Conservation (phyloP, 2,888 invertebrate species). For the Lasioglossum marginatum region DNA sequence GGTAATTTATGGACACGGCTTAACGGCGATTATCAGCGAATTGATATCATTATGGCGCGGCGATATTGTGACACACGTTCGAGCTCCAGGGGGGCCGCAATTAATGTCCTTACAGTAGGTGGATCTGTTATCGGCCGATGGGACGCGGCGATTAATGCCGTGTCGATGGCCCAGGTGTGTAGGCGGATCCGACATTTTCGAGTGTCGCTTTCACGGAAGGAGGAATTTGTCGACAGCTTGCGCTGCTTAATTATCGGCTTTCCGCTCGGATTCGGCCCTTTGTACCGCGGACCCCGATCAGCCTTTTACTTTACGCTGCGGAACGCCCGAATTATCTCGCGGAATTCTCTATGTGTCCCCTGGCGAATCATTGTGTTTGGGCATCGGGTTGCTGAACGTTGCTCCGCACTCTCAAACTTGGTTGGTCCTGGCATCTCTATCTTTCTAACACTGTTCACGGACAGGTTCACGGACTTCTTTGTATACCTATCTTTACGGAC, state of each 20-base stretch:
- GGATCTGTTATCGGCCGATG: constrained; percentile 11
- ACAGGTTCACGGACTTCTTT: too few relatives aligned
- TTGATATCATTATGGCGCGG: constrained; percentile 52
- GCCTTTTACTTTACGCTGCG: not conserved
- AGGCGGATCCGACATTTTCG: not conserved
- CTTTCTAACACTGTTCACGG: too few relatives aligned
- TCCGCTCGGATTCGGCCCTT: not conserved
- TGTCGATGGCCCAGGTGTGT: constrained; percentile 4
- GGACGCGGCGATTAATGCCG: constrained; percentile 25
- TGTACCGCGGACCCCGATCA: not conserved
- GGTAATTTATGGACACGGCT: constrained; percentile 69
- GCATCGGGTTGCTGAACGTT: not conserved
- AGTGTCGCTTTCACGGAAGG: not conserved
- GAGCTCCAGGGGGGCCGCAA: constrained; percentile 36
- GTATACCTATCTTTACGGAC: too few relatives aligned
- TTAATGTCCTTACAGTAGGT: constrained; percentile 16
- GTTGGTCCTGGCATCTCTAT: not conserved
- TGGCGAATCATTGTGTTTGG: not conserved
- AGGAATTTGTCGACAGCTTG: constrained; percentile 16
- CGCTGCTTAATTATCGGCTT: constrained; percentile 1
- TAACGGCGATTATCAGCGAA: constrained; percentile 66
- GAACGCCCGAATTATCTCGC: not conserved
- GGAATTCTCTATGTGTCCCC: not conserved
- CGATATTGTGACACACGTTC: constrained; percentile 59
- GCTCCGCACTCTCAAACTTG: not conserved